phyloP scores from a whole-genome alignment of 2,888 invertebrate genomes.

The Steinernema carpocapsae region DNA sequence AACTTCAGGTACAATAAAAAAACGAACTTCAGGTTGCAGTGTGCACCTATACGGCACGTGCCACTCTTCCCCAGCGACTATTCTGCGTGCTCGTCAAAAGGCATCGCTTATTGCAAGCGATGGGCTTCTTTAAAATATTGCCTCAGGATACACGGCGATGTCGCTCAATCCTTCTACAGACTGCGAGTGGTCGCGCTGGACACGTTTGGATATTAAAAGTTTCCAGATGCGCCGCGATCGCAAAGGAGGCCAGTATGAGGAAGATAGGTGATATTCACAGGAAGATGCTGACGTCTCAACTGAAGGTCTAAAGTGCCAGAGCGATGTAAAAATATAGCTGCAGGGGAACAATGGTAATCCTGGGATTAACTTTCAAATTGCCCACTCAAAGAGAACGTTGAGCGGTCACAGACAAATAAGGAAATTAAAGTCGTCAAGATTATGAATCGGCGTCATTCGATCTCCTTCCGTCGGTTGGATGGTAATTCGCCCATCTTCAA shows the following conservation, averaged over 20 bases:
- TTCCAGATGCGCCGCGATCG: too few relatives aligned
- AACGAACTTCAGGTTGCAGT: background rate
- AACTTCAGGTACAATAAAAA: background rate
- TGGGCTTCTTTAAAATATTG: slow-evolving; percentile 18
- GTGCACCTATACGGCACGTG: background rate
- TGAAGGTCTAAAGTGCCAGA: too few relatives aligned
- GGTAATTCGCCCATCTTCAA: background rate
- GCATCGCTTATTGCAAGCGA: slow-evolving; percentile 16
- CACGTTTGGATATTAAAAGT: too few relatives aligned
- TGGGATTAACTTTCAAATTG: slow-evolving; percentile 29
- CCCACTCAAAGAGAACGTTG: background rate
- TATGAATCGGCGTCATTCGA: slow-evolving; percentile 15
- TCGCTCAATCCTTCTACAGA: slow-evolving; percentile 16
- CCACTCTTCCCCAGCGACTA: background rate
- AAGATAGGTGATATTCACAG: background rate
- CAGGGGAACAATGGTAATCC: slow-evolving; percentile 20
- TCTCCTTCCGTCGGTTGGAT: background rate
- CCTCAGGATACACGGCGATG: slow-evolving; percentile 23
- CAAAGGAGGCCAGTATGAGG: too few relatives aligned
- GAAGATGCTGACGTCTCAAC: background rate
- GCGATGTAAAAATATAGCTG: slow-evolving; percentile 4
- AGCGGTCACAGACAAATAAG: slow-evolving; percentile 24
- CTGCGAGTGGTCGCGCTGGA: background rate
- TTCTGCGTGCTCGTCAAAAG: slow-evolving; percentile 16
- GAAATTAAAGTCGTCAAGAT: slow-evolving; percentile 24